Evolutionary conservation across 2,797 vertebrate species (phyloP).

Genomic region (Pampus argenteus): DNA sequence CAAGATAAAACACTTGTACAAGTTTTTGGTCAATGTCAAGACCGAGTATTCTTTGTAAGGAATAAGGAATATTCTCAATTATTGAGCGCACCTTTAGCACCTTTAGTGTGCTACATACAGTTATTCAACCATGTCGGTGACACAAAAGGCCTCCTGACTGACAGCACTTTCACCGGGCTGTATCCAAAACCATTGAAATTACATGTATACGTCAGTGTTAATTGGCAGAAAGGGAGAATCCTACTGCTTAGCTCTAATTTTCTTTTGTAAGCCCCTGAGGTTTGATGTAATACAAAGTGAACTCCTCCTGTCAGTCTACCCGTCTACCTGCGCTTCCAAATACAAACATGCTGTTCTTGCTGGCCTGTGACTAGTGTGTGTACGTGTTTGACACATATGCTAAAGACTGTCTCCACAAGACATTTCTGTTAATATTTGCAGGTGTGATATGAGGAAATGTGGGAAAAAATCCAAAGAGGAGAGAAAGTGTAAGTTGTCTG

Average conservation of each 20-base stretch:
- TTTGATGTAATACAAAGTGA: conserved; percentile 35
- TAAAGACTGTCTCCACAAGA: conserved; percentile 11
- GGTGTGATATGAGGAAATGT: background rate
- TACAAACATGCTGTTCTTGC: conserved; percentile 19
- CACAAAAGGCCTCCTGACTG: conserved; percentile 38
- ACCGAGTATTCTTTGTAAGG: conserved; percentile 41
- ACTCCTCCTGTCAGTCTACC: conserved; percentile 30
- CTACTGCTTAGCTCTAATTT: conserved; percentile 39
- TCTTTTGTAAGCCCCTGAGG: conserved; percentile 21
- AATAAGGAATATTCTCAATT: conserved; percentile 59
- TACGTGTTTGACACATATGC: conserved; percentile 26
- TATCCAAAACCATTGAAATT: conserved; percentile 48
- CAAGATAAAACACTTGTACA: conserved; percentile 57
- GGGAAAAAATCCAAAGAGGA: background rate
- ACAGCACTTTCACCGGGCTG: conserved; percentile 40
- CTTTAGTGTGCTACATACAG: conserved; percentile 29
- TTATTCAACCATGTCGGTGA: conserved; percentile 32
- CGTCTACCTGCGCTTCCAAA: conserved; percentile 15
- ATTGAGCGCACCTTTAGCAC: conserved; percentile 32
- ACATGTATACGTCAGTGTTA: conserved; percentile 39
- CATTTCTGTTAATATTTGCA: conserved; percentile 23
- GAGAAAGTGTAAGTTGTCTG: background rate
- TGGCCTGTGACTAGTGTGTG: conserved; percentile 34
- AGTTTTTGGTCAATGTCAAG: conserved; percentile 41
- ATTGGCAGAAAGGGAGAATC: conserved; percentile 49